phyloP scores from a whole-genome alignment of 2,113 vertebrate genomes.

The Osmerus mordax region DNA sequence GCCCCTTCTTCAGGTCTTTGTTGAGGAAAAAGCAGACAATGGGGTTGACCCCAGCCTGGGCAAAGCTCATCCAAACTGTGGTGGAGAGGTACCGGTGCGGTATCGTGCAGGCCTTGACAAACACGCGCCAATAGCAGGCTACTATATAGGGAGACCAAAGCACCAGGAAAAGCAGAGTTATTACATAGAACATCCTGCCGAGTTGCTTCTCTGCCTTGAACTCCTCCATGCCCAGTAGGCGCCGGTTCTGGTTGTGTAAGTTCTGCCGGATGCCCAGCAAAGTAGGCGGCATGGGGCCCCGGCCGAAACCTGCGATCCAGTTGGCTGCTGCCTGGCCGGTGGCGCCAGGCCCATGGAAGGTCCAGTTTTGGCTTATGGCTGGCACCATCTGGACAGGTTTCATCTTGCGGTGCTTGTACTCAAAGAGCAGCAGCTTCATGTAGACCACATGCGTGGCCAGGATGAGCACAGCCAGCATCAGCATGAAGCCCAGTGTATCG shows the following conservation, averaged over 20 bases:
- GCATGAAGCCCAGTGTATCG: conserved; percentile 87
- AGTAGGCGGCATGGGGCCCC: conserved; percentile 87
- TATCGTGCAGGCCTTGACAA: conserved; percentile 85
- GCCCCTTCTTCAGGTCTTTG: conserved; percentile 89
- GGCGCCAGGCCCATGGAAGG: conserved; percentile 87
- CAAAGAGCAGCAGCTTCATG: conserved; percentile 86
- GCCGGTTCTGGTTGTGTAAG: conserved; percentile 83
- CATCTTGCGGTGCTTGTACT: conserved; percentile 91
- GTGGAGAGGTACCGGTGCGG: conserved; percentile 86
- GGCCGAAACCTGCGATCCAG: conserved; percentile 88
- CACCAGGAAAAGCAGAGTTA: conserved; percentile 86
- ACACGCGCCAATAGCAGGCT: conserved; percentile 89
- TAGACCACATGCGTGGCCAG: conserved; percentile 87
- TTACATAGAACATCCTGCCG: conserved; percentile 88
- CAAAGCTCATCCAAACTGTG: conserved; percentile 89
- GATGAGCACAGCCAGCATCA: conserved; percentile 87
- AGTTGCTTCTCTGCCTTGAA: conserved; percentile 87
- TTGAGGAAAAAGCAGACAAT: conserved; percentile 90
- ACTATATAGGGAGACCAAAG: conserved; percentile 91
- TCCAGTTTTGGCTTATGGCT: conserved; percentile 85
- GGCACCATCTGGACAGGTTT: conserved; percentile 90
- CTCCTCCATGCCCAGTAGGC: conserved; percentile 86
- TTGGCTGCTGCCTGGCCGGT: conserved; percentile 88
- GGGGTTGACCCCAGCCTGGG: conserved; percentile 87
- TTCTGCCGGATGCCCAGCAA: conserved; percentile 87